phyloP scores from a whole-genome alignment of 2,113 vertebrate genomes.

The Mugil cephalus region DNA sequence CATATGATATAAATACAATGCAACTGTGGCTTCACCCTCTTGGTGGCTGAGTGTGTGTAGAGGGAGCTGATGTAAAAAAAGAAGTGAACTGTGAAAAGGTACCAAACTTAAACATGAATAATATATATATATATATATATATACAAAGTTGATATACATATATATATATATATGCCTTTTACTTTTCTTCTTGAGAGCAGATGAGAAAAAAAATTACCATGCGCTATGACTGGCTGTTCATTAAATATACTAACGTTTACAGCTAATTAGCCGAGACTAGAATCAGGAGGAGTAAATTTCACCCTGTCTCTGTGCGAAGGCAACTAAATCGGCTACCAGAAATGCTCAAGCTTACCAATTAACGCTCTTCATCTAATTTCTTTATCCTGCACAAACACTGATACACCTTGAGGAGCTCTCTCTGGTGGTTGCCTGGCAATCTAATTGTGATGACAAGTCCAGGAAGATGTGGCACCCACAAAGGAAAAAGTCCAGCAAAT shows the following conservation, averaged over 20 bases:
- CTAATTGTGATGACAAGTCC: constrained; percentile 1
- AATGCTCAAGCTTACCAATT: not conserved
- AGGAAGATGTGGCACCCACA: not conserved
- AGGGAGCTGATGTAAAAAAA: not conserved
- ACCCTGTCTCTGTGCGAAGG: no score
- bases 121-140: not conserved
- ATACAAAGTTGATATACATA: no score
- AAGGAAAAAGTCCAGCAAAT: not conserved
- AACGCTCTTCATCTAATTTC: not conserved
- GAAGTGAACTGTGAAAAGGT: constrained; percentile 24
- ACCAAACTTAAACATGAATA: not conserved
- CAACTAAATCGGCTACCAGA: no score
- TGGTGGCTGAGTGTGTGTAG: not conserved
- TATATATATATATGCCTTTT: not conserved
- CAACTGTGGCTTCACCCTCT: constrained; percentile 3
- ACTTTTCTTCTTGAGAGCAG: not conserved
- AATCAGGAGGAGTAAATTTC: no score
- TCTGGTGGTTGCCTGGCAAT: not conserved
- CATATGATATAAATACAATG: constrained; percentile 45
- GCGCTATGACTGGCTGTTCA: no score
- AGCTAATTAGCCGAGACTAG: not conserved
- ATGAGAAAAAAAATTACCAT: not conserved
- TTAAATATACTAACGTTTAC: no score
- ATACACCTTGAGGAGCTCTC: not conserved
- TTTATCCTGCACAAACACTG: not conserved